Evolutionary conservation across 2,888 invertebrate species (phyloP).

Genomic region (Leucoma salicis): DNA sequence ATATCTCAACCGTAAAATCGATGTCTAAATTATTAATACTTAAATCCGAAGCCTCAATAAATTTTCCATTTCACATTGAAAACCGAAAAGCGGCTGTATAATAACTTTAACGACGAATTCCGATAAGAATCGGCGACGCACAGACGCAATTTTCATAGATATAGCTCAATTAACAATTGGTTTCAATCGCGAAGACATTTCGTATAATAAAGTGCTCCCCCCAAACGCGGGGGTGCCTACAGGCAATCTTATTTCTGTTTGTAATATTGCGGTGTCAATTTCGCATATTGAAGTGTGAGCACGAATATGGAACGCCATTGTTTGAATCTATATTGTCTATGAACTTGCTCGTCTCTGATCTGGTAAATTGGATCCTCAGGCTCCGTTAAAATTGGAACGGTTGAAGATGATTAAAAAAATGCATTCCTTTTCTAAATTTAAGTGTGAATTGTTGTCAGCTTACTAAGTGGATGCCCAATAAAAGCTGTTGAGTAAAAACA

Average conservation of each 20-base stretch:
- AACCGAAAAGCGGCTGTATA: slow-evolving; percentile 60
- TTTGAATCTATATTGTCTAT: slow-evolving; percentile 65
- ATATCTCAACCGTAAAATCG: slow-evolving; percentile 29
- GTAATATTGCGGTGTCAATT: slow-evolving; percentile 82
- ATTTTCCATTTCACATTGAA: slow-evolving; percentile 56
- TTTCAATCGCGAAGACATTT: slow-evolving; percentile 81
- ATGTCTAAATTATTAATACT: slow-evolving; percentile 44
- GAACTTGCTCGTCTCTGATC: slow-evolving; percentile 56
- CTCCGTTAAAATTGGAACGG: slow-evolving; percentile 26
- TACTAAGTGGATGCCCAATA: slow-evolving; percentile 8
- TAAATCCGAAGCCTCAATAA: slow-evolving; percentile 51
- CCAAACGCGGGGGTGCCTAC: slow-evolving; percentile 53
- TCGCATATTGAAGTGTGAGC: slow-evolving; percentile 78
- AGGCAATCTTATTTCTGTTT: slow-evolving; percentile 81
- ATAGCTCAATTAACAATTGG: slow-evolving; percentile 82
- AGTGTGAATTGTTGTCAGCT: slow-evolving; percentile 7
- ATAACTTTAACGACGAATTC: slow-evolving; percentile 77
- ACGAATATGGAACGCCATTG: slow-evolving; percentile 65
- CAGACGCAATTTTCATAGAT: slow-evolving; percentile 80
- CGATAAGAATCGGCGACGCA: slow-evolving; percentile 75
- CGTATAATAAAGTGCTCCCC: slow-evolving; percentile 75
- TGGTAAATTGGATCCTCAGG: slow-evolving; percentile 46
- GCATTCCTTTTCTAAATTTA: slow-evolving; percentile 10
- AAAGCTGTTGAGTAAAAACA: slow-evolving; percentile 10
- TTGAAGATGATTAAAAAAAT: slow-evolving; percentile 18